A percentile compares a stretch with the other conserved stretches of the same genome.
Evolutionary conservation across 2,113 vertebrate genomes (phyloP).

Genomic region (Microtus montanus): DNA sequence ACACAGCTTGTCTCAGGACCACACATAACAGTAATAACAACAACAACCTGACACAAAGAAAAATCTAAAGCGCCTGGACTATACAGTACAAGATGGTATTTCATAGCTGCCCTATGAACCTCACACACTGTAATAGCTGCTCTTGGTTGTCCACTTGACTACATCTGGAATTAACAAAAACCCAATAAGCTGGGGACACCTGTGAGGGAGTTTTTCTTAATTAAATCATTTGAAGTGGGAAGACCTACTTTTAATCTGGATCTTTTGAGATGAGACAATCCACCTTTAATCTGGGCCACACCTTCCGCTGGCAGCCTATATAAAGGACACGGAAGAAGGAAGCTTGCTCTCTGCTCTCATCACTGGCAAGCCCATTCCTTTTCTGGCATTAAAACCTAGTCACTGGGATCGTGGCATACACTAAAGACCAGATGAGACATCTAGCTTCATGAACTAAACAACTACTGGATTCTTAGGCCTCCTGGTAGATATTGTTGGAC

Average conservation of each 20-base stretch:
- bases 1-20: too few relatives aligned
- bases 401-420: background rate
- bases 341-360: background rate
- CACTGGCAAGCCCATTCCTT: background rate
- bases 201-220: background rate
- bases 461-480: background rate
- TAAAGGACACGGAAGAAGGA: background rate
- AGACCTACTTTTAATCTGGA: background rate
- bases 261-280: background rate
- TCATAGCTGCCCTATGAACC: background rate
- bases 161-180: background rate
- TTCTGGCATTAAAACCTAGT: background rate
- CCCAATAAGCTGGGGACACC: background rate
- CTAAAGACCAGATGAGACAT: background rate
- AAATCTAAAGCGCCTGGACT: background rate
- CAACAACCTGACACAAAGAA: too few relatives aligned
- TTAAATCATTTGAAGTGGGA: background rate
- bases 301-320: background rate
- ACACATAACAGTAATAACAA: too few relatives aligned
- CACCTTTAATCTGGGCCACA: background rate
- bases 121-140: background rate
- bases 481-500: background rate
- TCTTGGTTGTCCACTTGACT: background rate
- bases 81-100: background rate
- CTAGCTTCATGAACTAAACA: background rate